Percentiles rank a stretch among this genome's conserved stretches.
Conservation (phyloP, 1,140 invertebrate species). For the Lysiphlebus fabarum region DNA sequence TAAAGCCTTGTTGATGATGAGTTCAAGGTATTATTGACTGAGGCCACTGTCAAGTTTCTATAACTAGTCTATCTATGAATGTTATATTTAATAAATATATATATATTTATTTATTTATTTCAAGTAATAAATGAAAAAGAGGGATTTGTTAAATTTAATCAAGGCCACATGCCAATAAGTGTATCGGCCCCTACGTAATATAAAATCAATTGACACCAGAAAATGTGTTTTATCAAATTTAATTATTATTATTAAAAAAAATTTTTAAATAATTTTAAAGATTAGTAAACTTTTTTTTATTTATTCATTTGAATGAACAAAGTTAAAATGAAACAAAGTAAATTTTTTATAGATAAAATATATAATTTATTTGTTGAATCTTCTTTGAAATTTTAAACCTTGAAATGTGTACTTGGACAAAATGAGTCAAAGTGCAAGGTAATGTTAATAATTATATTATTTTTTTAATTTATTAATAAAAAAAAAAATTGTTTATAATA, state of each 20-base stretch:
- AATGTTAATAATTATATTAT: slow-evolving; percentile 19
- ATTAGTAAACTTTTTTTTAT: too few relatives aligned
- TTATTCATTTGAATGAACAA: too few relatives aligned
- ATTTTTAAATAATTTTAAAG: neutral
- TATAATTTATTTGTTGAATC: slow-evolving; percentile 18
- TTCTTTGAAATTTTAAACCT: slow-evolving; percentile 21
- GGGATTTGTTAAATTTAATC: slow-evolving; percentile 38
- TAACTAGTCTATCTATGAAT: neutral
- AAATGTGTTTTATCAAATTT: neutral
- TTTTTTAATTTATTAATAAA: neutral
- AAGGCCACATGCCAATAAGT: slow-evolving; percentile 38
- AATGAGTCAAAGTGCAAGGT: slow-evolving; percentile 28
- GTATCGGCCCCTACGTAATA: slow-evolving; percentile 33
- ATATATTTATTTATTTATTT: slow-evolving; percentile 16
- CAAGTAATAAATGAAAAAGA: slow-evolving; percentile 5
- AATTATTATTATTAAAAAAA: neutral
- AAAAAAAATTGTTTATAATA: neutral
- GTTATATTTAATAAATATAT: neutral
- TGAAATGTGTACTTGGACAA: slow-evolving; percentile 17
- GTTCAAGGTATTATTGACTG: slow-evolving; percentile 19
- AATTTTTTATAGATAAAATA: slow-evolving; percentile 13
- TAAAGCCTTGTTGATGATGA: slow-evolving; percentile 18
- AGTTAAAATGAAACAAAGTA: too few relatives aligned
- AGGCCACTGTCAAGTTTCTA: slow-evolving; percentile 18
- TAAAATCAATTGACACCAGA: slow-evolving; percentile 12